Evolutionary conservation across 53 echinoderm and acorn worm species (phyloP), one percentile per base, ranked within the genome.

Genomic region (Paracentrotus lividus): DNA sequence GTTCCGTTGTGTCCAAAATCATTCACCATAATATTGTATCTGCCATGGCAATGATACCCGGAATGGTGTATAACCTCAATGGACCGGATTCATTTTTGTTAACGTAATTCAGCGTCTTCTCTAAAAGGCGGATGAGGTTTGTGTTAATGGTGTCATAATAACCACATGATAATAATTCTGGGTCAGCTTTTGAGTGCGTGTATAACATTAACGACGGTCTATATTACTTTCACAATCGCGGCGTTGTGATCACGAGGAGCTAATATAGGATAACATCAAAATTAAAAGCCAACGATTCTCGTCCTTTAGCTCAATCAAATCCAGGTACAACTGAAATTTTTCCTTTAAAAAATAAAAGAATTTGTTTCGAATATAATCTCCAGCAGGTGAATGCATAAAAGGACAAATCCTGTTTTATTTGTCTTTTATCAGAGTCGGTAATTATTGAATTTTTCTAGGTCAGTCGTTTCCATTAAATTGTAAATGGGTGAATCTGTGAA

Each of bases 401-500:
- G 72, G 21, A 7, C 16, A 72, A 72, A 67, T 67, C 67, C 10
- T 52, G 1, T 57, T 57, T 57, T 57, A 10, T 18, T 40, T 38
- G n/a, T n/a, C n/a, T n/a, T n/a, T 36, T 8, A 72, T 20, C 40
- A 72, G 5, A 72, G 72, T 21, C 18, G 15, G 1, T 5, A 72
- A 40, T 36, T 72, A 72, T 38, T 72, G 72, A 38, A 72, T 72
- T 72, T 36, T 72, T 36, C 16, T 36, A 40, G 72, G 72, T 72
- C 72, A 72, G 38, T 7, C 36, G 21, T 40, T 66, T 32, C 31
- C 66, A 66, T 66, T 32, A 72, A 18, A 38, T 72, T 40, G 72
- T 40, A 40, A 40, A 36, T 72, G 8, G 32, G 3, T 72, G 20
- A 72, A 38, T 40, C 20, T 16, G 4, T 36, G 0, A 8, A 72